Evolutionary conservation across 2,888 invertebrate genomes (phyloP).

Genomic region (Clanis bilineata): DNA sequence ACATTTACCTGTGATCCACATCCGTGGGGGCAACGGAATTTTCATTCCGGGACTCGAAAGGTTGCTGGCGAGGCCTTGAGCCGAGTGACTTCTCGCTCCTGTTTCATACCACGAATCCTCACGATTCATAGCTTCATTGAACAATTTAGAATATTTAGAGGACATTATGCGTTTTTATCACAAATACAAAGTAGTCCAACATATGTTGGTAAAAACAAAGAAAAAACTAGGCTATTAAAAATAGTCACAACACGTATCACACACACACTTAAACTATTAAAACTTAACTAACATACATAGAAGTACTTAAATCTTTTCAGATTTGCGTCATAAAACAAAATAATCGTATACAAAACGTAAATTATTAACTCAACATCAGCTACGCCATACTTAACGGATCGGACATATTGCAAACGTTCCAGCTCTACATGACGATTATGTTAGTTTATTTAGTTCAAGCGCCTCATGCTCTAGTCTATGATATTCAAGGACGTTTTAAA

Average conservation of each 20-base stretch:
- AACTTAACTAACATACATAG: slow-evolving; percentile 11
- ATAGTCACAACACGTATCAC: slow-evolving; percentile 41
- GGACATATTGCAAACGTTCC: slow-evolving; percentile 19
- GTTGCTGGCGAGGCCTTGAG: slow-evolving; percentile 65
- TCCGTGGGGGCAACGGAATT: slow-evolving; percentile 77
- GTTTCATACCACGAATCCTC: slow-evolving; percentile 44
- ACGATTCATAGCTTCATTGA: slow-evolving; percentile 54
- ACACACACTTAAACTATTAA: slow-evolving; percentile 43
- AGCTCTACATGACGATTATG: too few species aligned
- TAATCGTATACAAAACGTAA: slow-evolving; percentile 73
- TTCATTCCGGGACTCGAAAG: slow-evolving; percentile 66
- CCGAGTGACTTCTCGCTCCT: slow-evolving; percentile 67
- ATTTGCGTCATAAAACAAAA: slow-evolving; percentile 73
- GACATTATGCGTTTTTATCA: slow-evolving; percentile 36
- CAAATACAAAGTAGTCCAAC: slow-evolving; percentile 59
- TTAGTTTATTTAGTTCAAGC: too few species aligned
- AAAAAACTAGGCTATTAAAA: slow-evolving; percentile 49
- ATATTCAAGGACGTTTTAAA: too few species aligned
- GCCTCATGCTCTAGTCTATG: neutral
- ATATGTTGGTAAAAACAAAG: slow-evolving; percentile 67
- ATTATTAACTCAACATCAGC: slow-evolving; percentile 61
- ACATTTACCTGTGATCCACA: slow-evolving; percentile 73
- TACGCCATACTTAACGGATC: slow-evolving; percentile 58
- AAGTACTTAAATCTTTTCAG: slow-evolving; percentile 63
- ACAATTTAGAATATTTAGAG: slow-evolving; percentile 42